Conservation (phyloP, 2,113 vertebrate species). For the Malurus cyaneus region DNA sequence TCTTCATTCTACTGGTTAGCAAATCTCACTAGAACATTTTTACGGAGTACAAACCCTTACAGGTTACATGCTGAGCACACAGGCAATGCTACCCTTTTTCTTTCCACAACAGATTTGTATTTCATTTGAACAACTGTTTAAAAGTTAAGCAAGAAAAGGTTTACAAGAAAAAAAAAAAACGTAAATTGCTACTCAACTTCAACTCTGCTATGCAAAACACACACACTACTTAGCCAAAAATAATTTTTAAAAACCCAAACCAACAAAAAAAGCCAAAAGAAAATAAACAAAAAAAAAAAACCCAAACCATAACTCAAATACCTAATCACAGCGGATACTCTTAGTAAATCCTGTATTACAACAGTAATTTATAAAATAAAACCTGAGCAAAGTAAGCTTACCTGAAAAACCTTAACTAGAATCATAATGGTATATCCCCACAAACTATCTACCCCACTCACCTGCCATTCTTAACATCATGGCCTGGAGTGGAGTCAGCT, state of each 20-base stretch:
- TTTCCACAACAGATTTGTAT: neutral
- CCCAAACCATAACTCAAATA: neutral
- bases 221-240: neutral
- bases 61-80: neutral
- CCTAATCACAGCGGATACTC: neutral
- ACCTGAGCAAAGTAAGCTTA: neutral
- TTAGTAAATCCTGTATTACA: neutral
- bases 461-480: slow-evolving; percentile 99
- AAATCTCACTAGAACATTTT: neutral
- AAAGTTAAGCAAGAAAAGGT: neutral
- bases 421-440: neutral
- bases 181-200: neutral
- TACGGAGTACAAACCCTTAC: neutral
- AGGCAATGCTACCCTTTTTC: neutral
- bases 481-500: slow-evolving; percentile 94
- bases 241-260: neutral
- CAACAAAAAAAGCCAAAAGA: neutral
- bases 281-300: neutral
- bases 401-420: neutral
- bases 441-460: slow-evolving; percentile 13
- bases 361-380: neutral
- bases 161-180: neutral
- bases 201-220: neutral
- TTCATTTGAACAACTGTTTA: neutral
- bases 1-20: neutral